Evolutionary conservation across 2,888 invertebrate genomes (phyloP).

Genomic region (Muschampia plurimacula): DNA sequence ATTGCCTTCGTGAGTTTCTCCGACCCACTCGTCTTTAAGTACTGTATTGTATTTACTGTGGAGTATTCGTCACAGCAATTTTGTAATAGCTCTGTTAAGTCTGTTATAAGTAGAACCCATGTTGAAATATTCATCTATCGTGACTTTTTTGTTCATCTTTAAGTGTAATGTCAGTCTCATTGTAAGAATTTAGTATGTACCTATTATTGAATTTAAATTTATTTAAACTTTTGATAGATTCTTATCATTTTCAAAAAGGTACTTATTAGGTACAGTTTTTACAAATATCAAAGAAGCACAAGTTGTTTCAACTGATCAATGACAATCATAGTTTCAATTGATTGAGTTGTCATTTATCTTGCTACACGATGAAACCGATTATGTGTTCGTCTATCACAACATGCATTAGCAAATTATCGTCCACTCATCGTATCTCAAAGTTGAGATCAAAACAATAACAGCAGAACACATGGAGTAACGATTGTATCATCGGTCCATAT

Average conservation of each 20-base stretch:
- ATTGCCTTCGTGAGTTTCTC: constrained; percentile 69
- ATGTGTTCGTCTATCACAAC: neutral
- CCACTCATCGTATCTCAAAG: constrained; percentile 14
- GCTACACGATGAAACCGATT: neutral
- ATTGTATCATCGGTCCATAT: constrained; percentile 59
- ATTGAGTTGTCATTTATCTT: no score
- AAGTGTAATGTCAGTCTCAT: neutral
- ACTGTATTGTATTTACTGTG: constrained; percentile 19
- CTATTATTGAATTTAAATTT: no score
- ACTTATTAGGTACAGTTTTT: no score
- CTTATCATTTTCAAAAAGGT: no score
- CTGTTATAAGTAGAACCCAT: no score
- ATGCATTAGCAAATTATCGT: constrained; percentile 19
- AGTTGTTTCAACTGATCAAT: no score
- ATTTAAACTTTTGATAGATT: no score
- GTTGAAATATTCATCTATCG: neutral
- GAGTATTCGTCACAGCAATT: constrained; percentile 24
- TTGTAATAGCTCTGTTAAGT: neutral
- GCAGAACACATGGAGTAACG: constrained; percentile 42
- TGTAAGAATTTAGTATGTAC: no score
- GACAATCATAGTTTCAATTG: no score
- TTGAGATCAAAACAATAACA: constrained; percentile 39
- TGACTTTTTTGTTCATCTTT: neutral
- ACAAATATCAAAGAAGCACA: no score
- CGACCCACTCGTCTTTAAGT: constrained; percentile 42